phyloP scores from a whole-genome alignment of 2,113 vertebrate species.

The Alosa alosa region DNA sequence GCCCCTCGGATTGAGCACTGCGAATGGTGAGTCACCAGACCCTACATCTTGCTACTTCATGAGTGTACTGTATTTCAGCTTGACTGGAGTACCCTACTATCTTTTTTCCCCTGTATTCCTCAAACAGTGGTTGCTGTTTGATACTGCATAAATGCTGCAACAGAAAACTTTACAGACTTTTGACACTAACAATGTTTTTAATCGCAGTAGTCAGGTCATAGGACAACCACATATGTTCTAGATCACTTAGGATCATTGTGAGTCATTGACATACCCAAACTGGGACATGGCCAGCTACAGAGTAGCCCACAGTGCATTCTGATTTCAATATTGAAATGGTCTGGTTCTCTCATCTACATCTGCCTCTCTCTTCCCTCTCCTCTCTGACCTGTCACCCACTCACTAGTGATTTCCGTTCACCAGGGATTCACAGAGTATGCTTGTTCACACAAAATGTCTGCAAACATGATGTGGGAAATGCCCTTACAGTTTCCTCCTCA shows the following conservation, averaged over 20 bases:
- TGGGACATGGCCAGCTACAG: neutral
- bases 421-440: neutral
- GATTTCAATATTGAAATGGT: neutral
- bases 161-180: no score
- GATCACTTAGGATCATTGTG: neutral
- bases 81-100: neutral
- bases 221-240: neutral
- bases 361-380: neutral
- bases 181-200: no score
- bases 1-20: no score
- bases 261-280: neutral
- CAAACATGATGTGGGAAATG: neutral
- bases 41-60: no score
- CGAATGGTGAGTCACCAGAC: no score
- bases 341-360: neutral
- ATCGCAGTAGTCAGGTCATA: neutral
- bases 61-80: neutral
- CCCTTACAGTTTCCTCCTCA: neutral
- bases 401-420: neutral
- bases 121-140: no score
- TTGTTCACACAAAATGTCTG: neutral
- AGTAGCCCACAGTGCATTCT: neutral
- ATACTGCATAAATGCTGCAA: no score
- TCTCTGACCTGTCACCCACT: neutral
- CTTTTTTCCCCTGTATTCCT: no score